Evolutionary conservation across 2,888 invertebrate genomes (phyloP).

Genomic region (Steinernema carpocapsae): DNA sequence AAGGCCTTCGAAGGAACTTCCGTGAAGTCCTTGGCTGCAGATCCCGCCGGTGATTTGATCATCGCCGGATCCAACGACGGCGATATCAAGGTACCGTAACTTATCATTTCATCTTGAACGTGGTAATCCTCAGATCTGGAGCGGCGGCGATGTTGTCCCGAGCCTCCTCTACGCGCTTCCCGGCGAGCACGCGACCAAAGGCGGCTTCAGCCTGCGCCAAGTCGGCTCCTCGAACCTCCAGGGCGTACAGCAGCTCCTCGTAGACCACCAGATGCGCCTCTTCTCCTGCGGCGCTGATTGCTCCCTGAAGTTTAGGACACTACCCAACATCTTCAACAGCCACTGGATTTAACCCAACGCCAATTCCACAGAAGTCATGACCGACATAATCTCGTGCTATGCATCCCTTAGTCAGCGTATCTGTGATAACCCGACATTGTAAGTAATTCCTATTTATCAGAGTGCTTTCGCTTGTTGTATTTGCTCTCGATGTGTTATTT

Average conservation of each 20-base stretch:
- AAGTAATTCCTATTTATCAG: constrained; percentile 5
- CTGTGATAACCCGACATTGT: constrained; percentile 17
- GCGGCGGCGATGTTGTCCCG: constrained; percentile 81
- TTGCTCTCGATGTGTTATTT: too few species aligned
- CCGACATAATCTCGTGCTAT: neutral
- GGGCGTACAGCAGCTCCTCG: constrained; percentile 87
- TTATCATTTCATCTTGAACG: neutral
- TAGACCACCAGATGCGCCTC: constrained; percentile 85
- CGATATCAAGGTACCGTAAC: constrained; percentile 72
- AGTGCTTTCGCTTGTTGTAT: neutral
- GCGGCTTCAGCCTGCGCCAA: constrained; percentile 90
- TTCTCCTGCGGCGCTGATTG: constrained; percentile 99
- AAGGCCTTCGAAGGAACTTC: constrained; percentile 81
- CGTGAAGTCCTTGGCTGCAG: constrained; percentile 90
- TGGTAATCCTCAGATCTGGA: constrained; percentile 81
- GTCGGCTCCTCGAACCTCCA: constrained; percentile 76
- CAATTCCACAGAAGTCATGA: neutral
- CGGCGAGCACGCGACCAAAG: constrained; percentile 87
- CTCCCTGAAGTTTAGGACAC: constrained; percentile 92
- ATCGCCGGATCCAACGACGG: constrained; percentile 81
- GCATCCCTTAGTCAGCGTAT: neutral
- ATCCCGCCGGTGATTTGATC: constrained; percentile 93
- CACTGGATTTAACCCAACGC: constrained; percentile 26
- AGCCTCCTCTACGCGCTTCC: constrained; percentile 85
- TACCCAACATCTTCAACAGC: constrained; percentile 72